Base-by-base conservation (phyloP, 2,113 vertebrate genomes). In the Semicossyphus pulcher region DNA sequence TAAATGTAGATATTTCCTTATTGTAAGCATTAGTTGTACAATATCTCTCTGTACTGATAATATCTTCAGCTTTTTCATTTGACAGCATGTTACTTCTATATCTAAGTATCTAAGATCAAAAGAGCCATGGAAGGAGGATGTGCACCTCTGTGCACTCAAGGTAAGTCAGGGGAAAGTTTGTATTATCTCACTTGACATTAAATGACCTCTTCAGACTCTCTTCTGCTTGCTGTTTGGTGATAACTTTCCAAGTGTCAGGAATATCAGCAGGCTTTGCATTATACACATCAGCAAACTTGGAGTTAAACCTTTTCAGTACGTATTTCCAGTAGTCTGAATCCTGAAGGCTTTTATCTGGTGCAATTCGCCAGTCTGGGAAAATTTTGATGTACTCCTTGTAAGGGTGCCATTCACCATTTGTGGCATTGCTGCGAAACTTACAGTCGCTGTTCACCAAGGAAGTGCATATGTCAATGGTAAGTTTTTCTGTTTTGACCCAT, bases 281-380 rank as follows among this genome's bases (percentile, higher is more conserved):
- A 7, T 88, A 88, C 31, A 1, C 5, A 60, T 70, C 0, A 0
- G 90, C 90, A 89, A 93, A 90, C 4, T 67, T 0, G 0, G 16
- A 0, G 37, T 92, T 93, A 72, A 88, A 93, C 0, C 5, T 83
- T 29, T 5, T 10, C 78, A 92, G 56, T 0, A 93, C 78, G 70
- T 90, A 92, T 74, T 91, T 93, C 92, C 92, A 94, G 89, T 90
- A 94, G 75, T 90, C 85, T 74, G 89, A 91, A 21, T 91, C 90
- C 20, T 91, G 0, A 5, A 90, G 86, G 47, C 87, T 93, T 42
- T 0, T 1, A 45, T 94, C 92, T 7, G 91, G 81, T n/a, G 56
- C 51, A 28, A 94, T 94, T 21, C 29, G 10, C 94, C 94, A 94
- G 60, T 92, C 65, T 0, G 86, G 84, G 21, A 49, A 89, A 39